Percentiles rank a stretch among this genome's conserved stretches.
Evolutionary conservation across 2,797 vertebrate species (phyloP).

Genomic region (Eurystomus glaucurus): DNA sequence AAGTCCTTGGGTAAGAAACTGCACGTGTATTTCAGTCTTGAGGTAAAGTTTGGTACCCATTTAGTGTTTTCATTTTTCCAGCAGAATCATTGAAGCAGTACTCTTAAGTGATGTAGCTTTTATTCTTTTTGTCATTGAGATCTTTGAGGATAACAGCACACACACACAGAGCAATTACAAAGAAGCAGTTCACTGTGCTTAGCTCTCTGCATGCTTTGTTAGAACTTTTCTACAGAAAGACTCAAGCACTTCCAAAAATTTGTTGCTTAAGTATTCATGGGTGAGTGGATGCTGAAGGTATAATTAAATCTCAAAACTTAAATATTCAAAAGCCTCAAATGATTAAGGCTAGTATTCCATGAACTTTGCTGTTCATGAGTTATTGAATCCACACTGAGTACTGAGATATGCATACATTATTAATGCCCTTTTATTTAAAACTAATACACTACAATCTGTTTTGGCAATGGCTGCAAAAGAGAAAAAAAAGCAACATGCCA

Average conservation of each 20-base stretch:
- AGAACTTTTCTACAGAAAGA: background rate
- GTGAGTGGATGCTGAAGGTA: background rate
- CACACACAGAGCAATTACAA: background rate
- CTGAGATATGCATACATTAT: conserved; percentile 25
- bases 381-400: conserved; percentile 53
- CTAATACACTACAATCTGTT: conserved; percentile 43
- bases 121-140: conserved; percentile 14
- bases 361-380: conserved; percentile 62
- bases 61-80: conserved; percentile 45
- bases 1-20: conserved; percentile 13
- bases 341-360: conserved; percentile 62
- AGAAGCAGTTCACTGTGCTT: background rate
- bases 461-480: conserved; percentile 34
- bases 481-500: conserved; percentile 59
- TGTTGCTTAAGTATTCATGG: background rate
- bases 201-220: background rate
- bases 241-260: background rate
- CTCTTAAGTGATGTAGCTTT: background rate
- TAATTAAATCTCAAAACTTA: conserved; percentile 68
- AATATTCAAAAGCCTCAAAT: conserved; percentile 58
- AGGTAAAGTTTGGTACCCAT: background rate
- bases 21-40: background rate
- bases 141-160: conserved; percentile 15
- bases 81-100: background rate
- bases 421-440: conserved; percentile 68